Evolutionary conservation across 2,888 invertebrate species (phyloP).

Genomic region (Pseudoips prasinana): DNA sequence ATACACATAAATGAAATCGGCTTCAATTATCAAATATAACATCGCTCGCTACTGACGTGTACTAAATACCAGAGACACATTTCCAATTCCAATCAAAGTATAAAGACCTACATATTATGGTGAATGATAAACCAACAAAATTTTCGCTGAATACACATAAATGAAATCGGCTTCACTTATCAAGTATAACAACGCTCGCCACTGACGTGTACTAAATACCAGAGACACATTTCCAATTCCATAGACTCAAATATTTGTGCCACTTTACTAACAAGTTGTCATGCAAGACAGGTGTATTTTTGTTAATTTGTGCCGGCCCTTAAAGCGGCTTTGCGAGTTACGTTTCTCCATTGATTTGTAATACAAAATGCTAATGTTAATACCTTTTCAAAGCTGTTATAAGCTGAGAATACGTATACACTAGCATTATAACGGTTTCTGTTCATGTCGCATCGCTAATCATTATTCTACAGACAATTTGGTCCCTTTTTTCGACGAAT

Average conservation of each 20-base stretch:
- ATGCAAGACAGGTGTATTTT: slow-evolving; percentile 16
- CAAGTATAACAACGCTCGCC: too few relatives aligned
- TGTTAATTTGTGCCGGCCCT: slow-evolving; percentile 26
- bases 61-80: background rate
- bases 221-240: background rate
- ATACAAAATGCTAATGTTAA: slow-evolving; percentile 39
- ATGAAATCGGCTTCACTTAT: too few relatives aligned
- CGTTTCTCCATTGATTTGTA: slow-evolving; percentile 19
- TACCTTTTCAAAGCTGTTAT: slow-evolving; percentile 27
- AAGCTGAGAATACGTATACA: slow-evolving; percentile 40
- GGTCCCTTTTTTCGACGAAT: slow-evolving; percentile 30
- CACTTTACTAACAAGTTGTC: slow-evolving; percentile 25
- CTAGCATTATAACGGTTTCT: slow-evolving; percentile 42
- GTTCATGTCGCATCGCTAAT: slow-evolving; percentile 36
- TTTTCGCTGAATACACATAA: too few relatives aligned
- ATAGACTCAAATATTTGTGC: slow-evolving; percentile 22
- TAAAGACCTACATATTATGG: too few relatives aligned
- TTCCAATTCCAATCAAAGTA: too few relatives aligned
- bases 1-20: too few relatives aligned
- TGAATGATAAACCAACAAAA: too few relatives aligned
- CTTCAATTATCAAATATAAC: too few relatives aligned
- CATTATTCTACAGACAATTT: slow-evolving; percentile 44
- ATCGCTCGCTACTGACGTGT: too few relatives aligned
- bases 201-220: too few relatives aligned
- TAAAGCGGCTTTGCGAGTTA: slow-evolving; percentile 12